Base-by-base conservation (phyloP, 2,113 vertebrate genomes). In the Phrynosoma platyrhinos region DNA sequence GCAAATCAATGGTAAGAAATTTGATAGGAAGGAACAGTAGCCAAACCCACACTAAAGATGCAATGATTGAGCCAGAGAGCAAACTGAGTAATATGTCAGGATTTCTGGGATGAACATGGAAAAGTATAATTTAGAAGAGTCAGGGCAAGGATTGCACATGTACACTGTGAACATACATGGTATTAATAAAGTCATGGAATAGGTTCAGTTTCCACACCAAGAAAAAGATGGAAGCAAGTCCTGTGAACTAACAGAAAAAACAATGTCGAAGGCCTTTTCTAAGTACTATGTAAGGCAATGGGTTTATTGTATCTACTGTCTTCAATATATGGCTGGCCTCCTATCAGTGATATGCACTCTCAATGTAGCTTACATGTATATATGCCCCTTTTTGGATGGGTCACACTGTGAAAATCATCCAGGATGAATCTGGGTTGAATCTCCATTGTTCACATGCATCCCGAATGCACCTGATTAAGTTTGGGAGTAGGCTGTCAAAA, bases 251-350 rank as follows among this genome's bases (percentile, higher is more conserved):
- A 20, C 10, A 74, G 8, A 82, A 18, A 77, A 7, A 9, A 42
- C 77, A 82, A 79, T 20, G 18, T 79, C 88, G 87, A 58, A 90
- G 36, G 25, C 78, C 53, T 71, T 79, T 72, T 27, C 90, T 72
- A 32, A 82, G 13, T 3, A 75, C 13, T 74, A 84, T 12, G 16
- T 8, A 85, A 83, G 2, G 75, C 10, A 30, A 72, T 42, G 64
- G 18, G 23, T 53, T 83, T 47, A 4, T 42, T 74, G 76, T 21
- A 77, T 86, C 9, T 85, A 87, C 3, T 23, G 27, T 62, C 58
- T 62, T 62, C 10, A 47, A 47, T 7, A 47, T 5, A 47, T 47
- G 47, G 47, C 47, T 47, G 47, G 47, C 47, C 47, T 47, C 7
- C 47, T 47, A 47, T 47, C 47, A 47, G 47, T 47, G 47, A 47